Evolutionary conservation across 1,140 invertebrate genomes (phyloP), one percentile per base, ranked within the genome.

Genomic region (Palaemon carinicauda): DNA sequence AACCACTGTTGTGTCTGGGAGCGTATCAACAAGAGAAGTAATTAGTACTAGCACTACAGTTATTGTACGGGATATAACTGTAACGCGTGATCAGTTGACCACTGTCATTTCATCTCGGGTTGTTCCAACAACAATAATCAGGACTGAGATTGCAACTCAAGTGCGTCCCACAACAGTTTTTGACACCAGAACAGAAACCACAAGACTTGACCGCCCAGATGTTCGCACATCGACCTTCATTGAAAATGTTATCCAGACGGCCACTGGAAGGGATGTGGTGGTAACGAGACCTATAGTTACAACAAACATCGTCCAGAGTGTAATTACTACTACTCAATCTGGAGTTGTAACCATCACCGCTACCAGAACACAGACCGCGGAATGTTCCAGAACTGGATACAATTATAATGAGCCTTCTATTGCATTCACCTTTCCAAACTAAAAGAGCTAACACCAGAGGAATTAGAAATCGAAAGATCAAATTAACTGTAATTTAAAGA

Each of bases 341-440:
- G 9, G 78, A 17, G 41, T 33, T 29, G 54, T 21, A 27, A 86
- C 84, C 77, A 73, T 69, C 77, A 52, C 31, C 1, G 65, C 80
- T n/a, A 86, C 84, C n/a, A 60, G n/a, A 52, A 86, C 84, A 7
- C 27, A 80, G 51, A 60, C 51, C 60, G 50, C 29, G 17, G 31
- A 69, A 12, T 86, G 84, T 52, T 21, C n/a, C 29, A 24, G 4
- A 12, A 80, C 78, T 12, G 65, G 50, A 2, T 86, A 86, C 77
- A 86, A 86, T 21, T 86, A 86, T 31, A 15, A 86, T 0, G 77
- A 77, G 19, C 84, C 84, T 5, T 53, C 84, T 31, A 27, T 86
- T 7, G 51, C 84, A 27, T 73, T 86, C 27, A 53, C n/a, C 50
- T 27, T 82, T 12, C 21, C 51, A 9, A n/a, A 53, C 53, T 19